Evolutionary conservation across 2,113 vertebrate genomes (phyloP), one percentile per base, ranked within the genome.

Genomic region (Solea senegalensis): DNA sequence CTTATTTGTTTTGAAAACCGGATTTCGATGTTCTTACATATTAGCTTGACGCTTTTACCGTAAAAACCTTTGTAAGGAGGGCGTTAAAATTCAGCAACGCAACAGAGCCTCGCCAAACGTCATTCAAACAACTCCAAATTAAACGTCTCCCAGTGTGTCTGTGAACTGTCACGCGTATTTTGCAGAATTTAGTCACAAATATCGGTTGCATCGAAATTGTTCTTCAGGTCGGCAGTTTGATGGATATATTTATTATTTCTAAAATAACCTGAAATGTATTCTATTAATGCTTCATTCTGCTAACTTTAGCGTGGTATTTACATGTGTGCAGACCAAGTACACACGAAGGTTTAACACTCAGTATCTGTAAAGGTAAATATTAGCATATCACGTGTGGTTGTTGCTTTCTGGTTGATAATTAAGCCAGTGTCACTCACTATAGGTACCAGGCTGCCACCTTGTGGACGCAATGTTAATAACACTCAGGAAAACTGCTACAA

Each of bases 381-480:
- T 44, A 9, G 43, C 10, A 2, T 27, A 3, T 55, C 7, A 55
- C 13, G 53, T 15, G 52, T 5, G 2, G n/a, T 1, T 9, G 5
- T 40, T 52, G 41, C n/a, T 3, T 28, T 44, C 56, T n/a, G 21
- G 8, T 59, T 46, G 0, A 2, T 8, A 3, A 1, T 43, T 28
- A 55, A 1, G 14, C 8, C 27, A 9, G 9, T 4, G 26, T 59
- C 3, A 3, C 15, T 27, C 5, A 48, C 66, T 64, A 2, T 41
- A 41, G 8, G 13, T 64, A 50, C 21, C 49, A 12, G 12, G 39
- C 45, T 53, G 59, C 74, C 84, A 51, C 57, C 69, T 60, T 15
- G 54, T 7, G 80, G 81, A 61, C 44, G 0, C 5, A 56, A 14
- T 7, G 15, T 4, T 3, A 49, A 67, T 40, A 21, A 43, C 57